Percentiles rank a stretch among this genome's conserved stretches.
These are phyloP conservation scores for Eidolon dupreanum DNA, from an alignment of 2,797 vertebrate genomes.

Conservation along the genomic window DNA sequence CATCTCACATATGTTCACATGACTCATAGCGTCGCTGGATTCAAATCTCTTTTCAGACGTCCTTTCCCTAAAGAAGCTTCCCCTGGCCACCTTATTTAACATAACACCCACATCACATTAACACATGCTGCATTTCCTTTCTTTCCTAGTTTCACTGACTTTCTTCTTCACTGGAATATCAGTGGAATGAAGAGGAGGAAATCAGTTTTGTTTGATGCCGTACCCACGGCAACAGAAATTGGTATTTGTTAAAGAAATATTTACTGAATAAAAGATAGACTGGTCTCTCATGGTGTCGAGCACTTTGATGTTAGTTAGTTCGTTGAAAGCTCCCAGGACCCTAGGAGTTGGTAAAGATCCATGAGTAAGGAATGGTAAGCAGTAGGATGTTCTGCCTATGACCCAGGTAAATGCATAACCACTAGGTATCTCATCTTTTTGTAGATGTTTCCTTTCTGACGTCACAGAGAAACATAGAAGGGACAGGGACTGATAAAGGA, in stretches of 20 bases:
- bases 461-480: background rate
- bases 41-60: background rate
- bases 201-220: background rate
- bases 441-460: background rate
- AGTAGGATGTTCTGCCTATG: background rate
- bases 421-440: background rate
- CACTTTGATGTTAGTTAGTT: background rate
- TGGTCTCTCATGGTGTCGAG: background rate
- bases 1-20: background rate
- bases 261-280: background rate
- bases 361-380: background rate
- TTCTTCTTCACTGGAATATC: background rate
- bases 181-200: background rate
- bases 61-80: background rate
- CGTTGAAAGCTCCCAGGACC: background rate
- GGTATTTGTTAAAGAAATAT: background rate
- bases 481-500: background rate
- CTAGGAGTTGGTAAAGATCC: background rate
- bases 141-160: background rate
- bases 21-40: background rate
- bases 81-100: background rate
- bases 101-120: background rate
- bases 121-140: background rate
- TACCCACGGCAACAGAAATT: background rate
- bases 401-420: background rate